Base-by-base conservation (phyloP, 2,888 invertebrate genomes). In the Epinotia brunnichana region DNA sequence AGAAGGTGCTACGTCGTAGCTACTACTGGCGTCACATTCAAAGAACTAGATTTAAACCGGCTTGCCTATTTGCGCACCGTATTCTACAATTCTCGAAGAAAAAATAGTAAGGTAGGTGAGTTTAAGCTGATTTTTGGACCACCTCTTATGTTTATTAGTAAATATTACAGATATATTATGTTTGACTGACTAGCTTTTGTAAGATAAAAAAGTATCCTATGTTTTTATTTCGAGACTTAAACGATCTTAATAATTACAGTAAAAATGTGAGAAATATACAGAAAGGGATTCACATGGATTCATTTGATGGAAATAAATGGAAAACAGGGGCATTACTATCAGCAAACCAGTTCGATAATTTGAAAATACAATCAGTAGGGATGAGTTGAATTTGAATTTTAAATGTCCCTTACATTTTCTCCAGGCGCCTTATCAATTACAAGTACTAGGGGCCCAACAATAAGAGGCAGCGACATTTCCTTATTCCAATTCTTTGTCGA, bases 391-490 rank as follows among this genome's bases (percentile, higher is more conserved):
- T 91, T 90, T 90, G 88, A 90, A 91, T 86, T 92, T 90, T 89
- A 90, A 91, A 91, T 91, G 57, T 60, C 69, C 69, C 69, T 56
- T 51, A 68, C 75, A 74, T 75, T 75, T 75, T 66, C 83, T 82
- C 80, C 51, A 74, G 77, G 85, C 89, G 88, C 91, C 90, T 91
- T 92, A 91, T 92, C 92, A 92, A 91, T 91, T 91, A 91, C 92
- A 89, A 87, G 87, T 90, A 88, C 87, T 82, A 85, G 87, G 87
- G 83, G 80, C 82, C 81, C 87, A 82, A 83, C 86, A 86, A 85
- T 86, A 82, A 83, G 82, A 84, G 85, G 83, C 83, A 84, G 86
- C 87, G 85, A 86, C 86, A 85, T 85, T 85, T 82, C 85, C 84
- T 79, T 84, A 79, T 81, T 86, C 79, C 83, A 83, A 82, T 87